phyloP scores from a whole-genome alignment of 2,797 vertebrate genomes.

The Brachyrhaphis roseni region DNA sequence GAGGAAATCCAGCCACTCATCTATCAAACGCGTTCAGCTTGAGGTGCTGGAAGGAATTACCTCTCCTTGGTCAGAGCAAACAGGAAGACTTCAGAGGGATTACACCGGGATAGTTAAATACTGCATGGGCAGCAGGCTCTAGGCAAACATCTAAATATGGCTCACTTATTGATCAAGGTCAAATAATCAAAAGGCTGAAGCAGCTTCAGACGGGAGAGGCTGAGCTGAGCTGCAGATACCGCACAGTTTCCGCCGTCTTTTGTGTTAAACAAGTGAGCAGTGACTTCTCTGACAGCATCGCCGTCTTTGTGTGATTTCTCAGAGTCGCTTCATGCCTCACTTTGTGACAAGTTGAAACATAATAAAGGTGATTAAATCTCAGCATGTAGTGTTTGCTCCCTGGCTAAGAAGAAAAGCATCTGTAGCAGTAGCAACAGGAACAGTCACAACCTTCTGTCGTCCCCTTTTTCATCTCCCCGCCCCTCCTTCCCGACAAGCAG shows the following conservation, averaged over 20 bases:
- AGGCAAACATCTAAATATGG: constrained; percentile 51
- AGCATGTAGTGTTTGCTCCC: constrained; percentile 60
- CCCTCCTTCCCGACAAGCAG: constrained; percentile 46
- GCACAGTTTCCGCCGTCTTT: constrained; percentile 5
- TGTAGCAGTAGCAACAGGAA: constrained; percentile 46
- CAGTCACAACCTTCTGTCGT: constrained; percentile 65
- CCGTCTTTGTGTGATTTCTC: constrained; percentile 45
- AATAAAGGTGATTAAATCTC: constrained; percentile 77
- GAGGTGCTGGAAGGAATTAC: constrained; percentile 49
- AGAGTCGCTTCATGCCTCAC: constrained; percentile 21
- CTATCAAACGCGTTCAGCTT: constrained; percentile 52
- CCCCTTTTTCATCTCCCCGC: constrained; percentile 65
- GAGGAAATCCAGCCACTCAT: constrained; percentile 62
- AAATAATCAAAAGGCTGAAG: constrained; percentile 49
- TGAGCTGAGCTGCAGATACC: constrained; percentile 18
- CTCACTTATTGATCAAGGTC: constrained; percentile 57
- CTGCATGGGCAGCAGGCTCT: constrained; percentile 35
- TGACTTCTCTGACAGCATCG: constrained; percentile 35
- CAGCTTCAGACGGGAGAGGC: constrained; percentile 33
- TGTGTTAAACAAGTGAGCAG: constrained; percentile 35
- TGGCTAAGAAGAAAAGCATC: constrained; percentile 35
- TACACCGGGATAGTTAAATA: constrained; percentile 45
- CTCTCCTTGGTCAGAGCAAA: constrained; percentile 42
- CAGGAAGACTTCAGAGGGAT: constrained; percentile 48
- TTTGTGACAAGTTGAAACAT: constrained; percentile 59